phyloP scores from a whole-genome alignment of 2,113 vertebrate genomes.

The Phalacrocorax aristotelis region DNA sequence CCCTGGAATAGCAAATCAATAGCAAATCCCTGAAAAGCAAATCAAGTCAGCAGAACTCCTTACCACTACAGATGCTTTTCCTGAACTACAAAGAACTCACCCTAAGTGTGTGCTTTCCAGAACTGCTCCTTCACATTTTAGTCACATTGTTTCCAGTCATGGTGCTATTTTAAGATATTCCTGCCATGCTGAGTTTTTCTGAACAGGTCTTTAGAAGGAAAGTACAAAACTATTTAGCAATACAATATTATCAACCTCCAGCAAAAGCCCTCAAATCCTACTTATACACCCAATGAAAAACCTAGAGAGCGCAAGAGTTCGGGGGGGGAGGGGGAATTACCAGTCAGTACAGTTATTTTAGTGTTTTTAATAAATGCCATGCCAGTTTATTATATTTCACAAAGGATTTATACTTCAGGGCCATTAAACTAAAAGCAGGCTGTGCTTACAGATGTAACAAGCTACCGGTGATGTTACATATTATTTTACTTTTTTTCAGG shows the following conservation, averaged over 20 bases:
- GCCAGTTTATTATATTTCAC: neutral
- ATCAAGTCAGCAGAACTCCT: neutral
- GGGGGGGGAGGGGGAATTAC: neutral
- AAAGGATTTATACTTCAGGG: neutral
- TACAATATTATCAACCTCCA: neutral
- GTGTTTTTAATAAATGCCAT: neutral
- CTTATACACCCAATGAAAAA: neutral
- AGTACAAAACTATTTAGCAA: neutral
- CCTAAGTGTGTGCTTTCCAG: neutral
- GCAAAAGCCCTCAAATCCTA: neutral
- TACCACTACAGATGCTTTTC: neutral
- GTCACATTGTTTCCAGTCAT: neutral
- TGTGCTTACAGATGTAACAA: slow-evolving; percentile 31
- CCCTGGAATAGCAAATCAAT: neutral
- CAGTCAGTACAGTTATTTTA: neutral
- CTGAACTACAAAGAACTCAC: neutral
- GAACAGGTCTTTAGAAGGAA: neutral
- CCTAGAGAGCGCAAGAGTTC: neutral
- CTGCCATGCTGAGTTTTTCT: neutral
- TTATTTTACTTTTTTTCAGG: neutral
- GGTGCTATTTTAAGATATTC: neutral
- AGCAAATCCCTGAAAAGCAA: no score
- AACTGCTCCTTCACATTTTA: neutral
- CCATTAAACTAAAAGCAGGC: slow-evolving; percentile 24
- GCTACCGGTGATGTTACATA: neutral